Evolutionary conservation across 2,888 invertebrate genomes (phyloP), one percentile per base, ranked within the genome.

Genomic region (Teleogryllus oceanicus): DNA sequence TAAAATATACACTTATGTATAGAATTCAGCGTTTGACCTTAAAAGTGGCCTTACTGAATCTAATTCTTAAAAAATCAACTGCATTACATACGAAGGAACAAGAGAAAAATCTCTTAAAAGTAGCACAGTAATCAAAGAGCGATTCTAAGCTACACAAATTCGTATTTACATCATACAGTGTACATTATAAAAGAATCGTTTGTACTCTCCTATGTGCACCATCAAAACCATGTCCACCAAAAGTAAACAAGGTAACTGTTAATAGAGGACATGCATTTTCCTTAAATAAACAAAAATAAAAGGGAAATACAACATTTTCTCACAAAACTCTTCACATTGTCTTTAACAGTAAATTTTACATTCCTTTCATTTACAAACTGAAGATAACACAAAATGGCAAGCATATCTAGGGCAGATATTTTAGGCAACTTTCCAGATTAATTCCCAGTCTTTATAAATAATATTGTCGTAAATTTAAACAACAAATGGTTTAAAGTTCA

Each of bases 171-270:
- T 62, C 62, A 62, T 62, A 62, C n/a, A n/a, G 62, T 62, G 62
- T 75, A 89, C 82, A 89, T 87, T 81, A 81, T 81, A 81, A 81
- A 82, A 80, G 77, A 50, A 37, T 78, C 80, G 78, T 79, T 82
- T 81, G 81, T 82, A 81, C 81, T 81, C 82, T 82, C 81, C 82
- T 80, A 82, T 81, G 82, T 82, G 82, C 82, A 82, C 81, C 81
- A 81, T 79, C 78, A 62, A 62, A 18, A 62, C n/a, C 62, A 62
- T 8, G 13, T 62, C 62, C 62, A 62, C 62, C 13, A 62, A 62
- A 62, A 18, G n/a, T 62, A 62, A 62, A 62, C 37, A 12, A n/a
- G 62, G 62, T 62, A 62, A 62, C 62, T 62, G n/a, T n/a, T n/a
- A 62, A 62, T 62, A n/a, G 13, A n/a, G 62, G n/a, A 62, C 62